Evolutionary conservation across 2,888 invertebrate genomes (phyloP), one percentile per base, ranked within the genome.

Genomic region (Malthinus seriepunctatus): DNA sequence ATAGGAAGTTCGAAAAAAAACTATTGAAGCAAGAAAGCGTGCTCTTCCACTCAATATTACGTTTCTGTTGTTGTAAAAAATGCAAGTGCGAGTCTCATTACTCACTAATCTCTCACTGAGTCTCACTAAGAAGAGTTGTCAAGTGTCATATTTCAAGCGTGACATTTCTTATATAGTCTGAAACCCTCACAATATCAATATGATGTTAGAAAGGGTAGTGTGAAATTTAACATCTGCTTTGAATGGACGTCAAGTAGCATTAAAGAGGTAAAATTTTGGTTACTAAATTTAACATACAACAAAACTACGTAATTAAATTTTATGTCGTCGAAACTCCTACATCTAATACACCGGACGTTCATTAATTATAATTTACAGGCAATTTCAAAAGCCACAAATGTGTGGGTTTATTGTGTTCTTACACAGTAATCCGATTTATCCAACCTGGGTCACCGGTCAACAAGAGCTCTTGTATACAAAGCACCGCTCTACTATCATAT

Each of bases 51-150:
- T 54, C 63, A 56, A 64, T 66, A 23, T 5, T 64, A 23, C 23
- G 23, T 5, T 23, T 23, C 23, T 23, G 62, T 62, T 23, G 62
- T 62, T 63, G 62, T 64, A 64, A 61, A 63, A 63, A 63, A 49
- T 54, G 62, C 62, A 64, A 63, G 65, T 60, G 56, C 51, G 37
- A 69, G 66, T 67, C 68, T 39, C 49, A 64, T 63, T 67, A 69
- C 68, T 67, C 66, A 59, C 60, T 48, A 55, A 63, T 63, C 63
- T 64, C 65, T 66, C 64, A 69, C 66, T 65, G 64, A 56, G 63
- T 62, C 61, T 64, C 60, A 56, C 60, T 48, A 56, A 51, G 64
- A 56, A 46, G 51, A 64, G 56, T 63, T 66, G 64, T 64, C 64
- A 65, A 65, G 59, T 63, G 65, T 65, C 65, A 63, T 61, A 60